A percentile compares a stretch with the other conserved stretches of the same genome.
Evolutionary conservation across 2,113 vertebrate genomes (phyloP).

Genomic region (Gasterosteus aculeatus): DNA sequence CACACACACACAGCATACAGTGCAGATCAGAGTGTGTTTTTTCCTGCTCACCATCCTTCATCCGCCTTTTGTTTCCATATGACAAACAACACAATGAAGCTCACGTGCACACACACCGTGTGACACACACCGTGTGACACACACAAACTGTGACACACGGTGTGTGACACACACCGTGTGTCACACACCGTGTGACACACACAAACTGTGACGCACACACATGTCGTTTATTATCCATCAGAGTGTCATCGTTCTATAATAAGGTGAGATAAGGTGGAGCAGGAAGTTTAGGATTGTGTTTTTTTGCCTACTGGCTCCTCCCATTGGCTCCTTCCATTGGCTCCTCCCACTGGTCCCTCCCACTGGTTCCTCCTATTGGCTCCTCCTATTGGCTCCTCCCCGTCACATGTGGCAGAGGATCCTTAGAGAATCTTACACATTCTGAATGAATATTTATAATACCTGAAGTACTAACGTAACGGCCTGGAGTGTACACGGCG

Average conservation of each 20-base stretch:
- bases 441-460: too few relatives aligned
- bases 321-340: too few relatives aligned
- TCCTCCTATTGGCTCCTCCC: too few relatives aligned
- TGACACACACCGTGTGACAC: not conserved
- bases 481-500: too few relatives aligned
- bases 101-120: constrained; percentile 1
- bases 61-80: constrained; percentile 39
- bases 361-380: too few relatives aligned
- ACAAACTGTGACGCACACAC: constrained; percentile 5
- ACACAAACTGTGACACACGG: not conserved
- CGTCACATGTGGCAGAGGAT: too few relatives aligned
- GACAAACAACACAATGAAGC: constrained; percentile 14
- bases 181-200: not conserved
- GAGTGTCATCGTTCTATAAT: constrained; percentile 53
- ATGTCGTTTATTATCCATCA: constrained; percentile 57
- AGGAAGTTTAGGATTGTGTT: constrained; percentile 31
- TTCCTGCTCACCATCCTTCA: constrained; percentile 7
- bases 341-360: not conserved
- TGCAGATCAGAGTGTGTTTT: constrained; percentile 8
- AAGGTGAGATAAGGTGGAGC: constrained; percentile 41
- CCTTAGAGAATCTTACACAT: too few relatives aligned
- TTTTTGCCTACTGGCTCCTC: too few relatives aligned
- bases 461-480: too few relatives aligned
- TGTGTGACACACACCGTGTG: constrained; percentile 2
- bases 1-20: not conserved